Conservation (phyloP, 2,888 invertebrate genomes). For the Gastrophysa polygoni region DNA sequence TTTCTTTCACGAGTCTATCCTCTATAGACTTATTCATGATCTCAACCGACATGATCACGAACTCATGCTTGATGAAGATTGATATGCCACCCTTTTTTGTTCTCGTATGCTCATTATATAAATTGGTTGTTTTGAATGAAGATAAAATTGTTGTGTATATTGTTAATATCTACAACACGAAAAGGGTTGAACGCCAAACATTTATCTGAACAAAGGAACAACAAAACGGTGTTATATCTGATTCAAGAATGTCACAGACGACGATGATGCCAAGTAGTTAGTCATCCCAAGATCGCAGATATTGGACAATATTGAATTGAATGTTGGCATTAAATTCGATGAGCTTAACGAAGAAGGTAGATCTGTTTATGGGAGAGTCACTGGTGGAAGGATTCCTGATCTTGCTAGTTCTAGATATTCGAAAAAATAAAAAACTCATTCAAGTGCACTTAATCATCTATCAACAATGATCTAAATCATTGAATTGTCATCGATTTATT, state of each 20-base stretch:
- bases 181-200: slow-evolving; percentile 7
- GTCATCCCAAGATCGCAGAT: not conserved
- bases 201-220: not conserved
- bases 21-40: no score
- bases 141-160: not conserved
- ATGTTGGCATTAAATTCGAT: not conserved
- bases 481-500: no score
- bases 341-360: not conserved
- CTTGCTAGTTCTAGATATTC: no score
- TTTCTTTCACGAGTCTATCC: no score
- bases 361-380: no score
- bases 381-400: no score
- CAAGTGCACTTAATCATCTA: no score
- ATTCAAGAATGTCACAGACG: not conserved
- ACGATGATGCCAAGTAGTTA: not conserved
- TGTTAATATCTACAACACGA: not conserved
- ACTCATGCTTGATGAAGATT: no score
- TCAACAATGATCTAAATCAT: no score
- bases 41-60: no score
- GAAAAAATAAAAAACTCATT: no score
- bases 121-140: not conserved
- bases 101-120: not conserved
- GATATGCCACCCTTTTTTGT: not conserved
- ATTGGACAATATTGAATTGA: not conserved
- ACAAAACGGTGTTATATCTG: not conserved